Evolutionary conservation across 1,140 invertebrate species (phyloP), one percentile per base, ranked within the genome.

Genomic region (Tetragonula clypearis): DNA sequence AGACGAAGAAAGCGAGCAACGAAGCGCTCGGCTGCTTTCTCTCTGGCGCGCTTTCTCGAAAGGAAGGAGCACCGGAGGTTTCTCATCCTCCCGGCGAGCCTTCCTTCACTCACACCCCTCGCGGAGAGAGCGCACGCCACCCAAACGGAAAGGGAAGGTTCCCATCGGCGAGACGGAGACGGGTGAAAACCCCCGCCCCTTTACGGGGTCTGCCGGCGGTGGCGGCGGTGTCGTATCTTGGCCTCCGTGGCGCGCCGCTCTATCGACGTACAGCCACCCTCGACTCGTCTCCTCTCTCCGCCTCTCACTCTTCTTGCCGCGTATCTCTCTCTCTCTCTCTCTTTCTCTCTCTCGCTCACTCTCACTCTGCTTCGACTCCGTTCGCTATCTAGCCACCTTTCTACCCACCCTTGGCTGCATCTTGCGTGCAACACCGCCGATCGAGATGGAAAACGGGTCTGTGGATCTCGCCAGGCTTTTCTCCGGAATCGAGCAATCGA

Each of bases 201-300:
- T 94, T 93, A 94, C 93, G 92, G 92, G 94, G 92, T 94, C 93
- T 93, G 92, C 93, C 92, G 91, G 93, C 90, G 93, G 93, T 94
- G 92, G 94, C 93, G 86, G 94, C 91, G 94, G 94, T 95, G 94
- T 95, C 94, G 94, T 94, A 94, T 94, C 94, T 95, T 94, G 94
- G 94, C 93, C 94, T 94, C 94, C 93, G 94, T 91, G 94, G 94
- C 94, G 94, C 94, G 94, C 94, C 94, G 94, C 94, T 95, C 94
- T 95, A 95, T 95, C 94, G 94, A 95, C 94, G 94, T 94, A 94
- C 93, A 92, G 91, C 93, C 92, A 92, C 93, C 93, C 92, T 93
- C 87, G 79, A 82, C 89, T 91, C 90, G 87, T 88, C 89, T 91
- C 84, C 88, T 8, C 41, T 89, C 86, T 82, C 69, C 81, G 23